Evolutionary conservation across 2,888 invertebrate genomes (phyloP), one percentile per base, ranked within the genome.

Genomic region (Tribolium freemani): DNA sequence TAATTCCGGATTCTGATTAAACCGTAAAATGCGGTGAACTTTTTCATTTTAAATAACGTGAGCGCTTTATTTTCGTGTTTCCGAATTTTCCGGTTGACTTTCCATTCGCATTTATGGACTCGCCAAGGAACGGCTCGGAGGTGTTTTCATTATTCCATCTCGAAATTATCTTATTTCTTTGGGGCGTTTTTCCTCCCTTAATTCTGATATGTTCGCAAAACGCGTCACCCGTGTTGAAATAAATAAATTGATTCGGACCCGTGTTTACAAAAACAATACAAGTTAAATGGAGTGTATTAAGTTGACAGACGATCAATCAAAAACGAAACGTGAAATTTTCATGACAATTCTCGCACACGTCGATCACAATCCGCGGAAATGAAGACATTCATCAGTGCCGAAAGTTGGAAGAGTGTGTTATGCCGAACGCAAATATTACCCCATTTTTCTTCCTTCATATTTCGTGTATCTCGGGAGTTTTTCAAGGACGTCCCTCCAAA

Each of bases 81-180:
- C 46, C 56, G 57, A 67, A 57, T 56, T 56, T 56, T 26, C 66
- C 54, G 51, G 51, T 63, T 51, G 51, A 46, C 10, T 60, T 63
- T 63, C 51, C 51, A 64, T 54, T 64, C 64, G 50, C 60, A 60
- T 63, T 50, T 63, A 63, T 31, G 63, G 50, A 10, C 48, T 21
- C 48, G 13, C 45, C 3, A 60, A 46, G 48, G 63, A 50, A 63
- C 26, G 20, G 54, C 66, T 54, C 54, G 6, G 45, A 66, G 66
- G 54, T 66, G 54, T 66, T 66, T 66, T 53, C 66, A 54, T 66
- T 66, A 66, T 66, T 66, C 54, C 66, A 63, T 63, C 50, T 48
- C 63, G 50, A 13, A 54, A 54, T 66, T 66, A 66, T 66, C 54
- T 66, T 66, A 54, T 54, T 66, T 54, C 45, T 66, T 66, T 50